Base-by-base conservation (phyloP, 2,888 invertebrate species). In the Pollenia amentaria region DNA sequence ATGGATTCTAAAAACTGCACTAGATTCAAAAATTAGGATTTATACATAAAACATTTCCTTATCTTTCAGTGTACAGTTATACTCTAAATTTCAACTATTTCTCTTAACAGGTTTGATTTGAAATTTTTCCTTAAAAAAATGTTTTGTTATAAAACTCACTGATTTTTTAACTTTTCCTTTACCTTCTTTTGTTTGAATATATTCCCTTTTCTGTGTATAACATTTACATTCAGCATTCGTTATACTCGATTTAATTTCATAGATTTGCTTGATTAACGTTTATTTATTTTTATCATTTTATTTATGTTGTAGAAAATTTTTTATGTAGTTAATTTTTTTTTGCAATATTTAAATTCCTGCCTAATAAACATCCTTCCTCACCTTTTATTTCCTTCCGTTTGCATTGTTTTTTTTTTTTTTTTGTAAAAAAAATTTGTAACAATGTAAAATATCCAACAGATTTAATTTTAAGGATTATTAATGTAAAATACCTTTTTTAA, bases 391-490 rank as follows among this genome's bases (percentile, higher is more conserved):
- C 57, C 57, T 57, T 57, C 55, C 57, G 18, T 3, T 40, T 6
- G 10, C 29, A 21, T 29, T 65, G n/a, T 46, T 9, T 21, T 14
- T 3, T 18, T 7, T 18, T n/a, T 7, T 40, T 21, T 0, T 12
- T 11, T 12, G n/a, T 3, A 11, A 18, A 11, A 11, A 18, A 11
- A 55, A 42, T 18, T 55, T 72, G 42, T 72, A 44, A 55, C 55
- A 65, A 65, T 72, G 46, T 55, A 73, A 72, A 48, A 65, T 73
- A 55, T 72, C 40, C 57, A 72, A 72, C 48, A 65, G 44, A 55
- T 70, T 42, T 67, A 29, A 3, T 29, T 29, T 29, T 29, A 14
- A 29, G 21, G 57, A 57, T 29, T 57, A 57, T 57, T 57, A 29
- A 29, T 57, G 29, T 29, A 2, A 29, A 29, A 29, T 1, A 29